Percentiles rank a stretch among this genome's conserved stretches.
phyloP scores from a whole-genome alignment of 2,113 vertebrate genomes.

The Lathamus discolor region DNA sequence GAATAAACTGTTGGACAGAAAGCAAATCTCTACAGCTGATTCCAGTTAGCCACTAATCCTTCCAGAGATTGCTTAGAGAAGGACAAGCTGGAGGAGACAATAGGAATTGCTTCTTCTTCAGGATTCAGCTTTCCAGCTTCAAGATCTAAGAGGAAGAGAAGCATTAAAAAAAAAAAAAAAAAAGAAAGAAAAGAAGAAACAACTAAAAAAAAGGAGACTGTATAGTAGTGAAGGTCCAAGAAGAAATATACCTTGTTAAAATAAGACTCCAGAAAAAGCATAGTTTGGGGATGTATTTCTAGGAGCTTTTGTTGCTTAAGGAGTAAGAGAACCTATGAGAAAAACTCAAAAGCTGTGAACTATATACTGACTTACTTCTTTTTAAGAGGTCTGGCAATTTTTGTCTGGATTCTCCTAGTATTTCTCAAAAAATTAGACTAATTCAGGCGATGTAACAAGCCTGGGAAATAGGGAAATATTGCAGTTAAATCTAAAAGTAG shows the following conservation, averaged over 20 bases:
- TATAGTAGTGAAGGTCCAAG: background rate
- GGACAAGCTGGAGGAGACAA: background rate
- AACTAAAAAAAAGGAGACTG: fast-evolving
- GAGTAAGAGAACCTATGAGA: background rate
- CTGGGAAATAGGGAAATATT: background rate
- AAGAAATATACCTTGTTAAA: background rate
- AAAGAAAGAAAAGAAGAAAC: too few species aligned
- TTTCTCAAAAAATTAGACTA: background rate
- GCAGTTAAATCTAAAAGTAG: background rate
- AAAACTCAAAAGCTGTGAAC: background rate
- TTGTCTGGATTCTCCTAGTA: background rate
- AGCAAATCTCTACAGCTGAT: background rate
- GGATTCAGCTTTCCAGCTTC: background rate
- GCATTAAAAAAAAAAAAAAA: background rate
- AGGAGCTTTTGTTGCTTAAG: background rate
- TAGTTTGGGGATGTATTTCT: background rate
- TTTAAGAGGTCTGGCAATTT: background rate
- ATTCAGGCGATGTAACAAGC: background rate
- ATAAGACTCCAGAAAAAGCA: background rate
- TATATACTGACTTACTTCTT: background rate
- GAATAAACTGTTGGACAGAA: background rate
- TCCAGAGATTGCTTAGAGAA: background rate
- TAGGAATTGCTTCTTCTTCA: background rate
- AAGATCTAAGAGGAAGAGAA: background rate
- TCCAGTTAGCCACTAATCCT: background rate